A percentile compares a stretch with the other conserved stretches of the same genome.
Conservation (phyloP, 2,797 vertebrate genomes). For the Apodemus agrarius region DNA sequence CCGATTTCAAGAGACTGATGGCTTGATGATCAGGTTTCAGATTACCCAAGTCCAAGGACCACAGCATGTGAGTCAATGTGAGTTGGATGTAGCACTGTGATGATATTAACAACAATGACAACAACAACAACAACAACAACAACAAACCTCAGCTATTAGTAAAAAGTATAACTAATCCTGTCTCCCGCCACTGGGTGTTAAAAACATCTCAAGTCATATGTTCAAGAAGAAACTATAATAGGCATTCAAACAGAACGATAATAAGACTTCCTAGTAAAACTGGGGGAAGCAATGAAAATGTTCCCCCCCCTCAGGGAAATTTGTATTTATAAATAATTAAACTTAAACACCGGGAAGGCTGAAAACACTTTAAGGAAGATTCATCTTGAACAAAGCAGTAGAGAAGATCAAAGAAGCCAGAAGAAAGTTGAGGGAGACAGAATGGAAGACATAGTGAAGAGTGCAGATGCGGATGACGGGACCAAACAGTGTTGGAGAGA, state of each 20-base stretch:
- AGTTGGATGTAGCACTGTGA: neutral
- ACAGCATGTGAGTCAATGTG: neutral
- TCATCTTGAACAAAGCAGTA: neutral
- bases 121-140: too few species aligned
- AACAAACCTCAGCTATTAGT: neutral
- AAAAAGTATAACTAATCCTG: neutral
- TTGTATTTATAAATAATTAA: neutral
- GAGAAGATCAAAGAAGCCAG: neutral
- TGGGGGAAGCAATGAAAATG: neutral
- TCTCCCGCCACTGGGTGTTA: neutral
- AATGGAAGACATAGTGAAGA: neutral
- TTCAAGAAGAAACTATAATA: slow-evolving; percentile 28
- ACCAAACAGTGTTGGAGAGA: neutral
- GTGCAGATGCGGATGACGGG: neutral
- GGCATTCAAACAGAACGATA: neutral
- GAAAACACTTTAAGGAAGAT: neutral
- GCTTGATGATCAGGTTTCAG: neutral
- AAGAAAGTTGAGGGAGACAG: neutral
- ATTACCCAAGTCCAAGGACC: neutral
- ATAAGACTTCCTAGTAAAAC: slow-evolving; percentile 10
- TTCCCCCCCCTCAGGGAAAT: slow-evolving; percentile 9
- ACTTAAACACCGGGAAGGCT: slow-evolving; percentile 33
- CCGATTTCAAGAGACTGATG: neutral
- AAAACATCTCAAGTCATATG: neutral
- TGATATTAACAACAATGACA: neutral